phyloP scores from a whole-genome alignment of 2,888 invertebrate genomes.

The Eupithecia inturbata region DNA sequence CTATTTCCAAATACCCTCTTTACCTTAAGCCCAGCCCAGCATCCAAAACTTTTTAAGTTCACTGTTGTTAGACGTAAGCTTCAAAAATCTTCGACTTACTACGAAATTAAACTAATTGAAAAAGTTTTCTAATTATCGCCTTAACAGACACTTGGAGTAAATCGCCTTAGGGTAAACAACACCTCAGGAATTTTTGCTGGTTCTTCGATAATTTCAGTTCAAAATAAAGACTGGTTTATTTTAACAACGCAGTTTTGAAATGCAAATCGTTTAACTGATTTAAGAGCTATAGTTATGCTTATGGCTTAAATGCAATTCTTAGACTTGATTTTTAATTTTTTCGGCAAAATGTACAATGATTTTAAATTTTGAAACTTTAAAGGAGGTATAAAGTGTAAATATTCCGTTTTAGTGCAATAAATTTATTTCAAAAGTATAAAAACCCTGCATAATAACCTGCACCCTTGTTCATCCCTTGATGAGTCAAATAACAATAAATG shows the following conservation, averaged over 20 bases:
- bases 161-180: constrained; percentile 83
- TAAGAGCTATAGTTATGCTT: not conserved
- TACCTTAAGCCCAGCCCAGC: constrained; percentile 18
- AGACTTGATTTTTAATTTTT: not conserved
- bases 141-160: constrained; percentile 81
- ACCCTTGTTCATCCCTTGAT: constrained; percentile 28
- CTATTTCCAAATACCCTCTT: constrained; percentile 16
- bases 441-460: constrained; percentile 64
- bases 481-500: constrained; percentile 56
- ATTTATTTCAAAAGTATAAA: not conserved
- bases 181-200: constrained; percentile 70
- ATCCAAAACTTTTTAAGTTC: constrained; percentile 50
- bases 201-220: constrained; percentile 21
- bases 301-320: not conserved
- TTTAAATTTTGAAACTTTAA: too few species aligned
- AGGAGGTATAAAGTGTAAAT: too few species aligned
- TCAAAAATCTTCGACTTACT: constrained; percentile 79
- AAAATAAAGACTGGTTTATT: constrained; percentile 17
- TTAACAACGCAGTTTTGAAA: not conserved
- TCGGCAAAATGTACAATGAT: not conserved
- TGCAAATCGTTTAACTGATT: not conserved
- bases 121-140: constrained; percentile 84
- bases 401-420: not conserved
- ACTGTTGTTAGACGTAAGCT: constrained; percentile 66
- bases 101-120: constrained; percentile 83